A percentile compares a stretch with the other conserved stretches of the same genome.
Evolutionary conservation across 2,113 vertebrate species (phyloP).

Genomic region (Erinaceus europaeus): DNA sequence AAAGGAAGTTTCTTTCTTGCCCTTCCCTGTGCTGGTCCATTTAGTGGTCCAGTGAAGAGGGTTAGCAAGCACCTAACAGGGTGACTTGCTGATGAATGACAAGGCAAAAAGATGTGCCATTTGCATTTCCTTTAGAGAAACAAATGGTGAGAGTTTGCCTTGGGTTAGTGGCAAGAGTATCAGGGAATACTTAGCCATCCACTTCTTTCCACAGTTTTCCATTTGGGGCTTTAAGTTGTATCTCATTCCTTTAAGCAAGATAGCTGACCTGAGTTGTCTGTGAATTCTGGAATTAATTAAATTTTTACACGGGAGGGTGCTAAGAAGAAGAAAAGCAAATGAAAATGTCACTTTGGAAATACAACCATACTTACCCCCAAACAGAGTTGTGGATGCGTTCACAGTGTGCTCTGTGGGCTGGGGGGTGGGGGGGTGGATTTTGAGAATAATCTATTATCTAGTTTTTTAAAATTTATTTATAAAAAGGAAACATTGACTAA

Average conservation of each 20-base stretch:
- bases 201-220: slow-evolving; percentile 26
- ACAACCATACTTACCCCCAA: background rate
- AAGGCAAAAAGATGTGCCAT: background rate
- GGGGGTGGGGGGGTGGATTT: slow-evolving; percentile 11
- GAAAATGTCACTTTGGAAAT: slow-evolving; percentile 39
- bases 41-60: background rate
- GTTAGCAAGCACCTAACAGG: background rate
- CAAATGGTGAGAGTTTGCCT: background rate
- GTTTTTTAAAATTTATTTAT: no score
- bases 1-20: slow-evolving; percentile 15
- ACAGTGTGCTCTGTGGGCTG: background rate
- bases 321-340: slow-evolving; percentile 35
- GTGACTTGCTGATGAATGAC: slow-evolving; percentile 17
- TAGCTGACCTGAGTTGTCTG: slow-evolving; percentile 44
- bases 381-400: background rate
- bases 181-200: background rate
- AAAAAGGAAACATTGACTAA: no score
- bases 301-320: slow-evolving; percentile 28
- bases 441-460: background rate
- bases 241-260: slow-evolving; percentile 63
- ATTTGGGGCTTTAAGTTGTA: slow-evolving; percentile 39
- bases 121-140: slow-evolving; percentile 55
- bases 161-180: background rate
- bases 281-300: slow-evolving; percentile 59
- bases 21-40: background rate